Percentiles rank a stretch among this genome's conserved stretches.
phyloP scores from a whole-genome alignment of 2,113 vertebrate genomes.

The Petaurus breviceps region DNA sequence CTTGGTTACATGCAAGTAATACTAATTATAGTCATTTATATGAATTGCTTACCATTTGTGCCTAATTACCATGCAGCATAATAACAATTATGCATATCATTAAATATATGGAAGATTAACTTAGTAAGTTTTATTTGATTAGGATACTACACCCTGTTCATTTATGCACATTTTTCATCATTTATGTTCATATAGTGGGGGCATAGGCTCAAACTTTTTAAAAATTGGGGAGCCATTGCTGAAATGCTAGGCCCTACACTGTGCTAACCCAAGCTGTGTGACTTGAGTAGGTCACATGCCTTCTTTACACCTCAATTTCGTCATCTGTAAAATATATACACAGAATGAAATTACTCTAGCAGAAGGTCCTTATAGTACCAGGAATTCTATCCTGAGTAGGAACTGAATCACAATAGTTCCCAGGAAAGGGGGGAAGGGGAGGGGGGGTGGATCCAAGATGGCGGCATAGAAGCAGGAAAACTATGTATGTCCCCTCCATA shows the following conservation, averaged over 20 bases:
- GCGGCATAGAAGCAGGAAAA: no score
- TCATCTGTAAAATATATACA: constrained; percentile 34
- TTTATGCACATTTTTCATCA: neutral
- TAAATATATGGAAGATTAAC: neutral
- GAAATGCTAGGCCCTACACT: neutral
- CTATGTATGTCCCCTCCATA: no score
- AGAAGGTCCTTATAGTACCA: neutral
- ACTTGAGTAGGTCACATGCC: neutral
- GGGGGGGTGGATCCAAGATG: no score
- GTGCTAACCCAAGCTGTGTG: neutral
- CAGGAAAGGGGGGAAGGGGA: no score
- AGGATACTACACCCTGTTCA: neutral
- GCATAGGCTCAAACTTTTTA: neutral
- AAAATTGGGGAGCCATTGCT: neutral
- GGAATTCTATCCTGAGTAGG: neutral
- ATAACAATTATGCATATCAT: neutral
- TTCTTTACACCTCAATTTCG: neutral
- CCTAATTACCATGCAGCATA: neutral
- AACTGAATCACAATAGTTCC: neutral
- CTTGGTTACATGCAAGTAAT: neutral
- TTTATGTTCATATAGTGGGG: neutral
- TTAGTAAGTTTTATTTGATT: neutral
- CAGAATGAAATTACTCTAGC: neutral
- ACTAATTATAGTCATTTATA: neutral
- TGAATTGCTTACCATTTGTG: neutral